Evolutionary conservation across 2,888 invertebrate species (phyloP).

Genomic region (Parascotia fuliginaria): DNA sequence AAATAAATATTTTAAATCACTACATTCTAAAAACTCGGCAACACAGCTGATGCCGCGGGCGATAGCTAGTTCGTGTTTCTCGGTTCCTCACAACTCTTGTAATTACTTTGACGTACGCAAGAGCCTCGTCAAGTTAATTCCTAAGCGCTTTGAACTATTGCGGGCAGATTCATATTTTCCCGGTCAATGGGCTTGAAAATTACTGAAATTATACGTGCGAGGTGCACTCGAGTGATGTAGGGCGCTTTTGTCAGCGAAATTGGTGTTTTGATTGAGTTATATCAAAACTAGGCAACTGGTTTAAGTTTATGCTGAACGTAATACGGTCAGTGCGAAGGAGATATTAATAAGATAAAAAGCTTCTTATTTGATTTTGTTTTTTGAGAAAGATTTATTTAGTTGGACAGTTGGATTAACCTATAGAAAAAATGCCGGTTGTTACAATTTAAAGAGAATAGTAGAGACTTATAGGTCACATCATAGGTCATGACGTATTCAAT

Average conservation of each 20-base stretch:
- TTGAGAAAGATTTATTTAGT: no score
- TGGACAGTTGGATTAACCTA: no score
- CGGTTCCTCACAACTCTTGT: slow-evolving; percentile 14
- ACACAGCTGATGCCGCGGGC: no score
- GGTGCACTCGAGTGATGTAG: slow-evolving; percentile 35
- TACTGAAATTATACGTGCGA: slow-evolving; percentile 65
- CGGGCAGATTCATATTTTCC: slow-evolving; percentile 68
- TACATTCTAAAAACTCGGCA: no score
- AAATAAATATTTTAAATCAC: no score
- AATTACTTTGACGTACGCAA: slow-evolving; percentile 34
- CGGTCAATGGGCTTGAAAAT: slow-evolving; percentile 70
- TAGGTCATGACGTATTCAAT: no score
- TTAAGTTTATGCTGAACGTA: background rate
- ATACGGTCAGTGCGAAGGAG: background rate
- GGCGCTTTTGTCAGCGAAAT: slow-evolving; percentile 5
- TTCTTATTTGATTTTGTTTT: no score
- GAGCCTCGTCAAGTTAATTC: slow-evolving; percentile 55
- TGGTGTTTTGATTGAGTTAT: slow-evolving; percentile 29
- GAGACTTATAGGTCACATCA: no score
- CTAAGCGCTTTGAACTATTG: slow-evolving; percentile 69
- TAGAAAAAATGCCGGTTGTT: no score
- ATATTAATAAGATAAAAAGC: no score
- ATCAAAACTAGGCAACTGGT: background rate
- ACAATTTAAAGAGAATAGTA: no score
- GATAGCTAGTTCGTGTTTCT: no score